phyloP scores from a whole-genome alignment of 2,113 vertebrate species.

The Callospermophilus lateralis region DNA sequence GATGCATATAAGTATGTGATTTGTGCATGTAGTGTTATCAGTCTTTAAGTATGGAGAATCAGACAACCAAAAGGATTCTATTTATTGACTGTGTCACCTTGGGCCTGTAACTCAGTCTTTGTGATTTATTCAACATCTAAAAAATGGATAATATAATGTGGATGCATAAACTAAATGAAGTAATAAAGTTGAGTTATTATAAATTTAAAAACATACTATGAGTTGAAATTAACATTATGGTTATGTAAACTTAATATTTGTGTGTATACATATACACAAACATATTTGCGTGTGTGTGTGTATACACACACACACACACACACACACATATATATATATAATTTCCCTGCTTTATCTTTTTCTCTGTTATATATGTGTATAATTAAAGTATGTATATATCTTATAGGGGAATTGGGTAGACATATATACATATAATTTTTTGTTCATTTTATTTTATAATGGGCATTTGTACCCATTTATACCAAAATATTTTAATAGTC shows the following conservation, averaged over 20 bases:
- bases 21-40: background rate
- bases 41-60: background rate
- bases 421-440: background rate
- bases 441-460: slow-evolving; percentile 17
- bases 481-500: background rate
- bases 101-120: background rate
- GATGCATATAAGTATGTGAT: background rate
- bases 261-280: background rate
- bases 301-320: no score
- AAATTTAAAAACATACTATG: background rate
- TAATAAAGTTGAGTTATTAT: background rate
- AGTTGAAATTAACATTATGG: background rate
- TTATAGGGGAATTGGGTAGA: background rate
- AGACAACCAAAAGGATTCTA: background rate
- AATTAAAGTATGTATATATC: background rate
- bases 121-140: background rate
- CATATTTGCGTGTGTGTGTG: no score
- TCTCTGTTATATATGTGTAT: background rate
- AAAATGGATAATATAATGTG: background rate
- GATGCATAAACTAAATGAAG: background rate
- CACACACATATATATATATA: background rate
- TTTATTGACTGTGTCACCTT: background rate
- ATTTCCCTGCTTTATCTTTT: background rate
- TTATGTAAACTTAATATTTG: background rate
- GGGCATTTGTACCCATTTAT: background rate